These are phyloP conservation scores for Andrena fulva DNA, from an alignment of 2,888 invertebrate species.

Conservation along the genomic window DNA sequence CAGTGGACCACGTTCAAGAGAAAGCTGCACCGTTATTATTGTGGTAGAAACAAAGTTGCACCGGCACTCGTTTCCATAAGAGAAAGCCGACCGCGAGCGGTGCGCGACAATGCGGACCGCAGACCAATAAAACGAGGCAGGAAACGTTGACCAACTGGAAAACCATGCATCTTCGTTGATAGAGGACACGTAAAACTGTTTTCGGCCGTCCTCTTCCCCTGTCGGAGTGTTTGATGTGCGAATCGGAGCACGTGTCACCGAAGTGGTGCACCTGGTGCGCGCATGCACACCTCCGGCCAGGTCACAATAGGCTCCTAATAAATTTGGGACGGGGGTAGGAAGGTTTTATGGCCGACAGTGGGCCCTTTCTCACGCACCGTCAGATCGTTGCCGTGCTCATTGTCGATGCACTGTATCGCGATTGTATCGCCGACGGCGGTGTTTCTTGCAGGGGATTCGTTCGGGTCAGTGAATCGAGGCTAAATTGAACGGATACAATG, in stretches of 20 bases:
- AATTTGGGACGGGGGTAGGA: constrained; percentile 66
- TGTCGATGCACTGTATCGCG: constrained; percentile 51
- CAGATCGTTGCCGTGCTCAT: constrained; percentile 48
- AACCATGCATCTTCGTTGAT: constrained; percentile 1
- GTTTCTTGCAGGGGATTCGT: constrained; percentile 45
- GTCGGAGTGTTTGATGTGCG: constrained; percentile 76
- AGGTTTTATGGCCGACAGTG: constrained; percentile 67
- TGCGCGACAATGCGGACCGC: constrained; percentile 33
- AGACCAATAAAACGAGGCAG: constrained; percentile 29
- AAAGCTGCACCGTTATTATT: constrained; percentile 66
- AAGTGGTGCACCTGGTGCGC: constrained; percentile 73
- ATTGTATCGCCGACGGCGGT: constrained; percentile 49
- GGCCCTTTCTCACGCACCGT: constrained; percentile 72
- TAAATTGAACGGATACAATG: constrained; percentile 39
- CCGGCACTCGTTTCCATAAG: constrained; percentile 67
- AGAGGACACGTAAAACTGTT: constrained; percentile 18
- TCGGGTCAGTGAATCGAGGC: constrained; percentile 42
- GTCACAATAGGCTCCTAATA: constrained; percentile 73
- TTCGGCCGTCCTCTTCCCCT: constrained; percentile 11
- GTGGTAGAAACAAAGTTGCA: constrained; percentile 55
- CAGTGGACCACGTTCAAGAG: constrained; percentile 43
- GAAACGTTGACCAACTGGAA: not conserved
- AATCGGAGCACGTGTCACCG: constrained; percentile 78
- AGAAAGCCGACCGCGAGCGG: constrained; percentile 59
- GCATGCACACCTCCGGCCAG: constrained; percentile 65